Percentiles rank a stretch among this genome's conserved stretches.
phyloP scores from a whole-genome alignment of 2,888 invertebrate species.

The Archips crataeganus region DNA sequence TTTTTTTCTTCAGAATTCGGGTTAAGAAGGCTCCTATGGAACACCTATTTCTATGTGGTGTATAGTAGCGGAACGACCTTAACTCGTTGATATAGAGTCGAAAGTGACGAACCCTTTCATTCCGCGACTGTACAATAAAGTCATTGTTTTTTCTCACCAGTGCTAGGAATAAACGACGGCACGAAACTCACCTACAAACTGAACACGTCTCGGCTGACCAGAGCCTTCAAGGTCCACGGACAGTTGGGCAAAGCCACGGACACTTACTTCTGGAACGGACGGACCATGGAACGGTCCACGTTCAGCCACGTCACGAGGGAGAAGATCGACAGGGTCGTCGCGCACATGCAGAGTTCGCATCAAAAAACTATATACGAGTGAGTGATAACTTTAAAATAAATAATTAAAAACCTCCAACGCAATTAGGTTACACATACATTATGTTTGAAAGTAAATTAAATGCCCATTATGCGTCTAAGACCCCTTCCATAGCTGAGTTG shows the following conservation, averaged over 20 bases:
- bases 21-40: too few species aligned
- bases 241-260: conserved; percentile 91
- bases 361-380: conserved; percentile 95
- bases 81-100: too few species aligned
- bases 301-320: conserved; percentile 89
- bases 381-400: conserved; percentile 58
- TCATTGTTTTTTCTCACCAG: conserved; percentile 72
- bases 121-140: too few species aligned
- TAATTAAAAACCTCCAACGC: too few species aligned
- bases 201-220: conserved; percentile 86
- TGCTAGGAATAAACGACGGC: conserved; percentile 91
- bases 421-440: too few species aligned
- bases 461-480: too few species aligned
- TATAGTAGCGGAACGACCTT: too few species aligned
- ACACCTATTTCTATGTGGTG: too few species aligned
- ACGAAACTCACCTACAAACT: conserved; percentile 84
- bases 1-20: too few species aligned
- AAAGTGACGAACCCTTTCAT: too few species aligned
- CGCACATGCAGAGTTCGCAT: conserved; percentile 94
- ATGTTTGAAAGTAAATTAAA: too few species aligned
- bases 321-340: conserved; percentile 90
- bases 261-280: conserved; percentile 89
- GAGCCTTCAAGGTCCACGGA: conserved; percentile 91
- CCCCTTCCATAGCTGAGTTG: too few species aligned
- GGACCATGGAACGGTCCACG: conserved; percentile 89